A percentile compares a stretch with the other conserved stretches of the same genome.
Conservation (phyloP, 2,113 vertebrate genomes). For the Bambusicola thoracicus region DNA sequence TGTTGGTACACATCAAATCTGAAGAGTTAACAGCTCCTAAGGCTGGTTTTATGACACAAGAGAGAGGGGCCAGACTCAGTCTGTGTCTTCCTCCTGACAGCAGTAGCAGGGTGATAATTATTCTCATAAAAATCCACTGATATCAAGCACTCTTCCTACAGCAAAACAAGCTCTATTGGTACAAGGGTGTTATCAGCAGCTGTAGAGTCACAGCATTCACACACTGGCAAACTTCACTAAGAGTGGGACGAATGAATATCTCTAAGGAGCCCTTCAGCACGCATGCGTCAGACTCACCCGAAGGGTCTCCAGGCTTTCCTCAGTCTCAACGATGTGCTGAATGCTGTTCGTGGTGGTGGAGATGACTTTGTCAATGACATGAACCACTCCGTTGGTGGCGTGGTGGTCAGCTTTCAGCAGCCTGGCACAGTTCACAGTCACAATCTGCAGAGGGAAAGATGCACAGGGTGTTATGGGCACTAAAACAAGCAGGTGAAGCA, state of each 20-base stretch:
- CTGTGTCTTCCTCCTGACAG: not conserved
- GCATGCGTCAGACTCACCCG: conserved; percentile 76
- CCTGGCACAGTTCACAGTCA: conserved; percentile 97
- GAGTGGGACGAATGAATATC: not conserved
- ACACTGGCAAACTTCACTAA: not conserved
- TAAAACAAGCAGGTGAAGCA: not conserved
- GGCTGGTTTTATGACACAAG: not conserved
- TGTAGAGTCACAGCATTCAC: not conserved
- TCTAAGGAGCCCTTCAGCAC: not conserved
- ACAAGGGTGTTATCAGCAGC: not conserved
- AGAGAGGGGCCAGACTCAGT: not conserved
- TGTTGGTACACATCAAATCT: not conserved
- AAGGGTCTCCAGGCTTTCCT: conserved; percentile 92
- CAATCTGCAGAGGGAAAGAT: conserved; percentile 79
- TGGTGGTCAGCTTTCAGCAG: conserved; percentile 95
- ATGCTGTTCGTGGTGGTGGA: conserved; percentile 89
- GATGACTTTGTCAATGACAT: conserved; percentile 95
- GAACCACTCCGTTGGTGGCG: conserved; percentile 95
- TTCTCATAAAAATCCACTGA: not conserved
- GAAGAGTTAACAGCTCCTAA: not conserved
- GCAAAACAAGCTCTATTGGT: not conserved
- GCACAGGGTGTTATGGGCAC: not conserved
- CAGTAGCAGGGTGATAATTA: not conserved
- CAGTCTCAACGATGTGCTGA: conserved; percentile 85
- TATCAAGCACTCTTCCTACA: not conserved